Base-by-base conservation (phyloP, 2,113 vertebrate species). In the Naja naja region DNA sequence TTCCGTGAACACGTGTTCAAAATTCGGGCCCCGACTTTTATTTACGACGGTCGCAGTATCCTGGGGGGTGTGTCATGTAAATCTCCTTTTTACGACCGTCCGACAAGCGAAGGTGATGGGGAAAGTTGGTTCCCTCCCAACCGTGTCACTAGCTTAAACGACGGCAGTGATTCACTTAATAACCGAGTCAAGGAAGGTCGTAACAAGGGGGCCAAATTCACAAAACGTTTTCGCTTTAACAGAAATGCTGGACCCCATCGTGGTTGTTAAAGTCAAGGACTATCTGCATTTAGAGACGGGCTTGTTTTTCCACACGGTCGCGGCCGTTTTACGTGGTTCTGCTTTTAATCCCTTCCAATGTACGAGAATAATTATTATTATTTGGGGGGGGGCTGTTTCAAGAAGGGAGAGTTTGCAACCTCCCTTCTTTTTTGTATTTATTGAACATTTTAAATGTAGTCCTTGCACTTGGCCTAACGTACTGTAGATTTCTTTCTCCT, bases 381-480 rank as follows among this genome's bases (percentile, higher is more conserved):
- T 43, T 34, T 95, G 91, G 64, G 95, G 95, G 95, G 25, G 74
- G 93, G 23, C 93, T 95, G 53, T 92, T 60, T 30, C 47, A 74
- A 90, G 43, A 43, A 11, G 3, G 58, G 60, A 6, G 69, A 1
- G 22, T 0, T 5, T 1, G 58, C 16, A 39, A 39, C 18, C 52
- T 4, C 43, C 10, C 27, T 81, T 90, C 91, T 7, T 8, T 9
- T 92, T 93, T 1, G 93, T 96, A 96, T 97, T 97, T 94, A 92
- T 10, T 91, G 60, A 58, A 89, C 56, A 96, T 98, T 95, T 49
- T 69, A 34, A 27, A 49, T 96, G 96, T 96, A 94, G 96, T 92
- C 89, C 49, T 95, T 56, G 95, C 92, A 90, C 96, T 92, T 1
- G 3, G 58, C 92, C 81, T 89, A n/a, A 56, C 85, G 88, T 92